Evolutionary conservation across 2,888 invertebrate species (phyloP).

Genomic region (Invenusta paracnida): DNA sequence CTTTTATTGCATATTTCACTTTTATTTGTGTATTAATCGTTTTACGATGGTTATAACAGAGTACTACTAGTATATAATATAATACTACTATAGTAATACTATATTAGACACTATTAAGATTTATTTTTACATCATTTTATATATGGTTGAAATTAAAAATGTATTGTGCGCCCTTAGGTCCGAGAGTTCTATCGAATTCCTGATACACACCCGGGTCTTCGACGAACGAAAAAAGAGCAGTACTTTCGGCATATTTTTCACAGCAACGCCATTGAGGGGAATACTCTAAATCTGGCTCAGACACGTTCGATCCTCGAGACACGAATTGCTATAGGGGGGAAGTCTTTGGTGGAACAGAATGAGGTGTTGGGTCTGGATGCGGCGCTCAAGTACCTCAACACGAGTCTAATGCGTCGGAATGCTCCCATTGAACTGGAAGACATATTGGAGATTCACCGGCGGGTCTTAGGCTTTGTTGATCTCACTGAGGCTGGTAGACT

Average conservation of each 20-base stretch:
- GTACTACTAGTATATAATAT: too few relatives aligned
- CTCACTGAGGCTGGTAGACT: constrained; percentile 83
- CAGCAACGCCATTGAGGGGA: constrained; percentile 92
- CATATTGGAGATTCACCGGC: constrained; percentile 81
- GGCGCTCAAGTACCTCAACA: constrained; percentile 82
- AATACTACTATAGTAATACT: too few relatives aligned
- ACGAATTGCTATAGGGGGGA: constrained; percentile 72
- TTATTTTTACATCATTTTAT: too few relatives aligned
- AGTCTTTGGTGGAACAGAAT: constrained; percentile 91
- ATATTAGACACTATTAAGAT: too few relatives aligned
- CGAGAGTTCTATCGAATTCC: constrained; percentile 69
- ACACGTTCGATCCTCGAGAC: constrained; percentile 87
- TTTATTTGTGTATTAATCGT: too few relatives aligned
- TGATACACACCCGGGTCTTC: constrained; percentile 72
- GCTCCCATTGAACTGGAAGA: constrained; percentile 76
- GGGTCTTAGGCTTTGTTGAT: constrained; percentile 89
- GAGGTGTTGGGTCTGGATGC: constrained; percentile 84
- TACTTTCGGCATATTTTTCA: constrained; percentile 91
- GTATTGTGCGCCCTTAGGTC: too few relatives aligned
- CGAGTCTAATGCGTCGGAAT: constrained; percentile 67
- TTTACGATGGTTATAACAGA: too few relatives aligned
- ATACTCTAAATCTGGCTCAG: constrained; percentile 87
- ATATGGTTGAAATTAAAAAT: too few relatives aligned
- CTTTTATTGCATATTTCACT: too few relatives aligned
- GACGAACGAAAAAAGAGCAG: constrained; percentile 84